Evolutionary conservation across 2,888 invertebrate genomes (phyloP).

Genomic region (Exephanes ischioxanthus): DNA sequence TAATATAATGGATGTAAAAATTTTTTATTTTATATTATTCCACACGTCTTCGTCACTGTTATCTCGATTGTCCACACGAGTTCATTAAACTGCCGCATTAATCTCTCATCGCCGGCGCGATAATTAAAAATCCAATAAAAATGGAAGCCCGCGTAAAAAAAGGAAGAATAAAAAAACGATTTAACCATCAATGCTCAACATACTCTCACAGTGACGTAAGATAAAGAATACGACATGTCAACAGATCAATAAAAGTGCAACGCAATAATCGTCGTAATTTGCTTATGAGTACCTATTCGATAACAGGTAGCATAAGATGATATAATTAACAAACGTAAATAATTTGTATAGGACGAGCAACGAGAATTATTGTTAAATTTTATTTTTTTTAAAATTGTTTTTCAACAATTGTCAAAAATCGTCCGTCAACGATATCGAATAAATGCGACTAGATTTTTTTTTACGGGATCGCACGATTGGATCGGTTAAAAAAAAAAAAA

Average conservation of each 20-base stretch:
- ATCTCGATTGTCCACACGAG: neutral
- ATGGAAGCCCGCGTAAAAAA: constrained; percentile 47
- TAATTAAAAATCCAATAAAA: constrained; percentile 20
- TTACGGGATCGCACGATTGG: neutral
- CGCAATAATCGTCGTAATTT: constrained; percentile 1
- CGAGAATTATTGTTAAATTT: constrained; percentile 27
- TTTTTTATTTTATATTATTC: constrained; percentile 4
- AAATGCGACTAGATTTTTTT: neutral
- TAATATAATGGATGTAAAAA: constrained; percentile 1
- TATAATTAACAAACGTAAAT: constrained; percentile 49
- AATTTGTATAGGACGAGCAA: constrained; percentile 4
- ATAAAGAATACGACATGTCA: constrained; percentile 33
- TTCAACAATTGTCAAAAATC: neutral
- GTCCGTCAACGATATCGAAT: neutral
- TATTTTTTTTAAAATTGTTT: neutral
- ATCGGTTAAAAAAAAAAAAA: constrained; percentile 15
- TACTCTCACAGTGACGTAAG: constrained; percentile 27
- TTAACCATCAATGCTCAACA: constrained; percentile 42
- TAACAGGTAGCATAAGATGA: neutral
- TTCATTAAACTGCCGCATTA: neutral
- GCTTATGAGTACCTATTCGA: neutral
- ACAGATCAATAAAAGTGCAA: constrained; percentile 23
- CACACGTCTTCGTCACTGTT: neutral
- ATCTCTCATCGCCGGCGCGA: neutral
- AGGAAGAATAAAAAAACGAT: neutral